A percentile compares a stretch with the other conserved stretches of the same genome.
Evolutionary conservation across 1,140 invertebrate genomes (phyloP).

Genomic region (Bombyx mori): DNA sequence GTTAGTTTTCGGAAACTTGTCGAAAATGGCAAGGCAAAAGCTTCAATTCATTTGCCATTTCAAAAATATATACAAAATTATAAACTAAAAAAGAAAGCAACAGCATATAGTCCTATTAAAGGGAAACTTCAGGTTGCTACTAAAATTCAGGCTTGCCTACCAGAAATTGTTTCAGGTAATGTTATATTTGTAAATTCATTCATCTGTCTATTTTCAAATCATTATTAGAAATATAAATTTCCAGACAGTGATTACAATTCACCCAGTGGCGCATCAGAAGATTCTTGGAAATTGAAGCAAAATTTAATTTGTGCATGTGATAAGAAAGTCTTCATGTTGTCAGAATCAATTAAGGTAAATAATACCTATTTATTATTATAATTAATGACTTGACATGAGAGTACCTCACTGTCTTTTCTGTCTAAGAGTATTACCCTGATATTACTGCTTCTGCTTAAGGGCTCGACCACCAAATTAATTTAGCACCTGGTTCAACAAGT

Average conservation of each 20-base stretch:
- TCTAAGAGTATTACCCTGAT: too few relatives aligned
- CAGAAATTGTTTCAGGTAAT: slow-evolving; percentile 43
- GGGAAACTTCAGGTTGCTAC: slow-evolving; percentile 46
- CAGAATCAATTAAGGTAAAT: slow-evolving; percentile 55
- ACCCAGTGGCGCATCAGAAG: slow-evolving; percentile 59
- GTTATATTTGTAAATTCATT: too few relatives aligned
- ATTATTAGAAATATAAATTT: slow-evolving; percentile 9
- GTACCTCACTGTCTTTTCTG: too few relatives aligned
- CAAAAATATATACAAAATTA: slow-evolving; percentile 54
- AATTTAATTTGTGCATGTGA: slow-evolving; percentile 64
- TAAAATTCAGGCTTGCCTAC: slow-evolving; percentile 40
- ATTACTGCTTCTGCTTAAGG: too few relatives aligned
- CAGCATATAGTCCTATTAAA: slow-evolving; percentile 48
- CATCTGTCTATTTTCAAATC: too few relatives aligned
- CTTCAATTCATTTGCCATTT: slow-evolving; percentile 52
- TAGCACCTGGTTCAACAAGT: too few relatives aligned
- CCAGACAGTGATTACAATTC: slow-evolving; percentile 58
- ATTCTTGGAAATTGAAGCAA: slow-evolving; percentile 63
- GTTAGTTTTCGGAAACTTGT: slow-evolving; percentile 60
- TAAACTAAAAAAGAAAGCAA: slow-evolving; percentile 47
- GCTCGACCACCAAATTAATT: too few relatives aligned
- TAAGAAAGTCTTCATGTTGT: slow-evolving; percentile 63
- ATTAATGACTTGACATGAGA: neutral
- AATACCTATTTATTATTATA: slow-evolving; percentile 5
- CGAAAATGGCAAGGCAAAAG: slow-evolving; percentile 58